Conservation (phyloP, 2,113 vertebrate genomes). For the Actenoides lindsayi region DNA sequence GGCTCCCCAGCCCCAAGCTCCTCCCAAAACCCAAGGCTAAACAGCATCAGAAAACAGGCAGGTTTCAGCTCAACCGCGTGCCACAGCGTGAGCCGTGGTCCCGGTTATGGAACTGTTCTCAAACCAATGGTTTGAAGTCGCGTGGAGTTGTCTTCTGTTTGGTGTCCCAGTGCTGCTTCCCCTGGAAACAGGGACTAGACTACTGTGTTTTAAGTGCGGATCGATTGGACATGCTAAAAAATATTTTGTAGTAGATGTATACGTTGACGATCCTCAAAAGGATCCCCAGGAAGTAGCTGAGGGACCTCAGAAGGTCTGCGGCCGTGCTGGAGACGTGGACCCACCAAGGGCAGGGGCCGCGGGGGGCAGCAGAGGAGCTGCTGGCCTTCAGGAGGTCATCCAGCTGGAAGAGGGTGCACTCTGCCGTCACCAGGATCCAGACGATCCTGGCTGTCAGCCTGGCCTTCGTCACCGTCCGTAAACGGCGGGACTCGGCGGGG, state of each 20-base stretch:
- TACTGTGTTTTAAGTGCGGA: background rate
- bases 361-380: background rate
- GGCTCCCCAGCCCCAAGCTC: background rate
- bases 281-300: constrained; percentile 66
- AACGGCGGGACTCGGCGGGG: constrained; percentile 63
- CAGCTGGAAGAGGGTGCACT: constrained; percentile 57
- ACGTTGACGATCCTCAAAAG: constrained; percentile 73
- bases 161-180: background rate
- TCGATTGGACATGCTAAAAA: constrained; percentile 48
- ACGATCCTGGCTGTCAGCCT: constrained; percentile 42
- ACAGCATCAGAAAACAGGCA: background rate
- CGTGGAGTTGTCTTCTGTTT: accelerated
- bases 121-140: background rate
- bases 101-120: background rate
- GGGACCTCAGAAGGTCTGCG: background rate
- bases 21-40: background rate
- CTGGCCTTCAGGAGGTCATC: background rate
- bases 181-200: accelerated
- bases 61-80: background rate
- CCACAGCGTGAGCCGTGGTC: background rate
- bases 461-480: constrained; percentile 73
- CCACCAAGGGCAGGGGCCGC: background rate
- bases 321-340: background rate
- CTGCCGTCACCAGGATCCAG: constrained; percentile 64
- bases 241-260: constrained; percentile 78